Evolutionary conservation across 2,888 invertebrate genomes (phyloP), one percentile per base, ranked within the genome.

Genomic region (Cotesia congregata): DNA sequence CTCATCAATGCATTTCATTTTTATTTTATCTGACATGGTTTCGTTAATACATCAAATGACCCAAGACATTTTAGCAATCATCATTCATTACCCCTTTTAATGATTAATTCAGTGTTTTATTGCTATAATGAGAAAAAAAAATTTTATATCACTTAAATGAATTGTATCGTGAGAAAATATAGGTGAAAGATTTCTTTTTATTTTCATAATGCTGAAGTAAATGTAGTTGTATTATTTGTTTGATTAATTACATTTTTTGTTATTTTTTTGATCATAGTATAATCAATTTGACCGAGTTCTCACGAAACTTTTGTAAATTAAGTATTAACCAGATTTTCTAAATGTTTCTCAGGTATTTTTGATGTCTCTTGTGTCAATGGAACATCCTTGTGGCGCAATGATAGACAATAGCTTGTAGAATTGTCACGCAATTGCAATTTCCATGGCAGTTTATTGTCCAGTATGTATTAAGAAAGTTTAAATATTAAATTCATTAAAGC

Each of bases 11-110:
- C 20, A 65, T 64, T 72, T 7, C 65, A 41, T 65, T 41, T 72
- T 71, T 71, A 61, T 71, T 71, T 72, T 72, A 72, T 72, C 72
- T 40, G 72, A 41, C 72, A 30, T 62, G 64, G 62, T 72, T 62
- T 64, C 64, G 40, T 72, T 72, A 17, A 62, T 70, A 30, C 30
- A 59, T n/a, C 38, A 71, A 71, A 62, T 71, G 38, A 71, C 61
- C 62, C 61, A 40, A 50, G 50, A 50, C 61, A 41, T 40, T 61
- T 71, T 61, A 39, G 30, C 38, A 71, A 71, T 71, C 39, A 71
- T 71, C 71, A 62, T 40, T 39, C 30, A 41, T 65, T 41, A 62
- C 62, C 65, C 72, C 41, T 65, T 50, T 20, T 65, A 17, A 30
- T 62, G 41, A 40, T 41, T 64, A 17, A 65, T 65, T 40, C 40